A percentile compares a stretch with the other conserved stretches of the same genome.
These are phyloP conservation scores for Mionectes macconnelli DNA, from an alignment of 2,113 vertebrate genomes.

Conservation along the genomic window DNA sequence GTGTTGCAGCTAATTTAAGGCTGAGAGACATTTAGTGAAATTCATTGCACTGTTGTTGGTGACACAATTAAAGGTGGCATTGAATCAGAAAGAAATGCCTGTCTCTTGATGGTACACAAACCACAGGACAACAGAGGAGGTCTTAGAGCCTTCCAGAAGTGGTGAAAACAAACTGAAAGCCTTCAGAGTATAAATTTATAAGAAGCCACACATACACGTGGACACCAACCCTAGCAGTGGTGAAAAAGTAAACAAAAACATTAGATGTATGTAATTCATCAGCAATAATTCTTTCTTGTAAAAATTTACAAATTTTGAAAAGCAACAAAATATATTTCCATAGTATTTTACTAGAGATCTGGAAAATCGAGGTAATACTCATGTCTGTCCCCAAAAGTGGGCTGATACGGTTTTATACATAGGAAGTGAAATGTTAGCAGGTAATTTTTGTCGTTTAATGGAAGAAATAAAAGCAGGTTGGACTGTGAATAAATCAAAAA, in stretches of 20 bases:
- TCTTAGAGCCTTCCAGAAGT: background rate
- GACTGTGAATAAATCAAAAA: background rate
- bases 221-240: background rate
- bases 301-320: background rate
- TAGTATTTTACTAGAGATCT: background rate
- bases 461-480: background rate
- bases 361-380: background rate
- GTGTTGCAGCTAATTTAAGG: background rate
- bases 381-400: background rate
- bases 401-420: background rate
- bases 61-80: background rate
- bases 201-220: background rate
- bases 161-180: background rate
- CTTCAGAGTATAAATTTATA: background rate
- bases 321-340: background rate
- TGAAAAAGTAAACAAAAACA: background rate
- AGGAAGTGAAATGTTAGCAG: background rate
- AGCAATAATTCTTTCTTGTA: background rate
- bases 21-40: background rate
- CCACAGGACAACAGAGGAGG: background rate
- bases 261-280: background rate
- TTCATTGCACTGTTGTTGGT: background rate
- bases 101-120: background rate
- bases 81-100: background rate
- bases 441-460: background rate